Evolutionary conservation across 2,113 vertebrate genomes (phyloP).

Genomic region (Cynopterus brachyotis): DNA sequence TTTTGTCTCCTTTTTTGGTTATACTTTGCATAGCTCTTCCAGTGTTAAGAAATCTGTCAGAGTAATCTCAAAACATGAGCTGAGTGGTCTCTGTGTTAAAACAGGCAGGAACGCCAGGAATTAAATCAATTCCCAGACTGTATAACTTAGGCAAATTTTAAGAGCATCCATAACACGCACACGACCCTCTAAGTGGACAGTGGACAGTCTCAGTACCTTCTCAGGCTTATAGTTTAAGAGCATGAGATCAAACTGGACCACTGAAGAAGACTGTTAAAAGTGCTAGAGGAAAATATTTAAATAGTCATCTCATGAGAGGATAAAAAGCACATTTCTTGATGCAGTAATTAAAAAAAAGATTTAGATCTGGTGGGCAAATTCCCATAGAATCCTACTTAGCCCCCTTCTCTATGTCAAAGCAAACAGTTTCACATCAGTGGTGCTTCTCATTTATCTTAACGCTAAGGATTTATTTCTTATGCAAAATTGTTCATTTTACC

Average conservation of each 20-base stretch:
- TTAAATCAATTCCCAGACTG: not conserved
- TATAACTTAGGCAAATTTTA: not conserved
- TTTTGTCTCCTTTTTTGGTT: not conserved
- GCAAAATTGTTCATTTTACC: slow-evolving; percentile 68
- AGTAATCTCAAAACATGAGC: slow-evolving; percentile 3
- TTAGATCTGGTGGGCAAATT: slow-evolving; percentile 46
- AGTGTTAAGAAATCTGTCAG: slow-evolving; percentile 21
- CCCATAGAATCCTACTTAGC: slow-evolving; percentile 61
- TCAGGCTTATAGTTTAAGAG: not conserved
- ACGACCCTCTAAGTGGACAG: too few relatives aligned
- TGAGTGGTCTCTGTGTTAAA: not conserved
- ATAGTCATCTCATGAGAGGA: not conserved
- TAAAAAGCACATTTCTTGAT: slow-evolving; percentile 25
- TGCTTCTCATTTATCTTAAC: slow-evolving; percentile 65
- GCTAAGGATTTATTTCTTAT: slow-evolving; percentile 66
- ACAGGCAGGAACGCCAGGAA: not conserved
- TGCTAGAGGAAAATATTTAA: slow-evolving; percentile 1
- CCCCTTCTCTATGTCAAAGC: slow-evolving; percentile 59
- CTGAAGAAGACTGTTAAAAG: not conserved
- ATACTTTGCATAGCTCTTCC: not conserved
- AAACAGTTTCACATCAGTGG: slow-evolving; percentile 65
- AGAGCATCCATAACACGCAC: not conserved
- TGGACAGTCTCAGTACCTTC: not conserved
- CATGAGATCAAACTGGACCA: not conserved
- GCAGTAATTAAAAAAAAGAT: slow-evolving; percentile 54